Conservation (phyloP, 2,113 vertebrate species). For the Spea bombifrons region DNA sequence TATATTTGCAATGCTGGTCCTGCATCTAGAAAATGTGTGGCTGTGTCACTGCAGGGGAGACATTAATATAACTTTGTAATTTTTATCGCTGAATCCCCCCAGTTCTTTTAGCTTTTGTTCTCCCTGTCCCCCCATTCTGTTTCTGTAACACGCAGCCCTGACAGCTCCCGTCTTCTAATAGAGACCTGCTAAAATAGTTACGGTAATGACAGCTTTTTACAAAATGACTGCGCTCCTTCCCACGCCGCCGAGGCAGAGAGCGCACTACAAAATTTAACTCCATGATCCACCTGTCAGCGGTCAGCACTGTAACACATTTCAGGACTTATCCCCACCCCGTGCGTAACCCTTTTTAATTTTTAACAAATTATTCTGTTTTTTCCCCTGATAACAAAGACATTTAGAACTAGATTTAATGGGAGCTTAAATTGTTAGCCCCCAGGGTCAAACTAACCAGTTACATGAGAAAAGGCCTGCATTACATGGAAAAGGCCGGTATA, state of each 20-base stretch:
- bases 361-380: too few species aligned
- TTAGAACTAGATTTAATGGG: too few species aligned
- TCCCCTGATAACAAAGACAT: too few species aligned
- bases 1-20: too few species aligned
- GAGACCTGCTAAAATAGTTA: constrained; percentile 56
- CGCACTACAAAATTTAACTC: constrained; percentile 31
- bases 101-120: not conserved
- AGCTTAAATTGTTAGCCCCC: too few species aligned
- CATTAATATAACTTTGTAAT: not conserved
- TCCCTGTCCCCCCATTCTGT: not conserved
- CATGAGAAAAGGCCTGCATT: too few species aligned
- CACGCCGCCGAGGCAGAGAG: constrained; percentile 9
- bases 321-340: too few species aligned
- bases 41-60: too few species aligned
- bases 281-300: constrained; percentile 2
- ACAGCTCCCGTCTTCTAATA: constrained; percentile 53
- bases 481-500: too few species aligned
- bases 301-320: constrained; percentile 4
- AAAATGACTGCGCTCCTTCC: constrained; percentile 54
- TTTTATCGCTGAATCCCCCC: not conserved
- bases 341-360: too few species aligned
- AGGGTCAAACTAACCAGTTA: too few species aligned
- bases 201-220: constrained; percentile 50
- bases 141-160: constrained; percentile 47
- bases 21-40: too few species aligned